Conservation (phyloP, 2,888 invertebrate genomes). For the Amiota mariae region DNA sequence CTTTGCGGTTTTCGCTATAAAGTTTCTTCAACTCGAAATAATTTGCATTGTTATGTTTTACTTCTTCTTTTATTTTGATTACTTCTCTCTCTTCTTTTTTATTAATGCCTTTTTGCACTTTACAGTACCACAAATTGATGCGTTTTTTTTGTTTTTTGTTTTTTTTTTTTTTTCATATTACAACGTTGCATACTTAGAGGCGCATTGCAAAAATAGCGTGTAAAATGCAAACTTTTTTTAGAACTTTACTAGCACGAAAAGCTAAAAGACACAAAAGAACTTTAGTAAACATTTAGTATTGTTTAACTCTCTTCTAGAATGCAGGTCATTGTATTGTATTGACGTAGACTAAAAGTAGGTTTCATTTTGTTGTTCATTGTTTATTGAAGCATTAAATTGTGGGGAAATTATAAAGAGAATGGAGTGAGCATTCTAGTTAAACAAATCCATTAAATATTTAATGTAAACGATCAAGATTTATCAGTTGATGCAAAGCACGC, state of each 20-base stretch:
- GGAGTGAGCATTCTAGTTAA: not conserved
- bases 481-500: not conserved
- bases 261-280: too few relatives aligned
- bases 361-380: not conserved
- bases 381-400: constrained; percentile 1
- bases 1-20: not conserved
- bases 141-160: not conserved
- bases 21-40: constrained; percentile 17
- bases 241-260: too few relatives aligned
- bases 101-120: constrained; percentile 14
- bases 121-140: not conserved
- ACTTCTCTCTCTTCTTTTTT: not conserved
- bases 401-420: constrained; percentile 12
- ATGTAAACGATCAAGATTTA: too few relatives aligned
- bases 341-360: not conserved
- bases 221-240: constrained; percentile 11
- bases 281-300: too few relatives aligned
- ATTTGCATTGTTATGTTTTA: not conserved
- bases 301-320: not conserved
- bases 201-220: not conserved
- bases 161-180: not conserved
- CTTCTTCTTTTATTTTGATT: not conserved
- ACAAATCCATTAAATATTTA: constrained; percentile 21
- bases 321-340: constrained; percentile 3
- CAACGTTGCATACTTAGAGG: constrained; percentile 25